Evolutionary conservation across 2,888 invertebrate species (phyloP).

Genomic region (Dryobotodes eremita): DNA sequence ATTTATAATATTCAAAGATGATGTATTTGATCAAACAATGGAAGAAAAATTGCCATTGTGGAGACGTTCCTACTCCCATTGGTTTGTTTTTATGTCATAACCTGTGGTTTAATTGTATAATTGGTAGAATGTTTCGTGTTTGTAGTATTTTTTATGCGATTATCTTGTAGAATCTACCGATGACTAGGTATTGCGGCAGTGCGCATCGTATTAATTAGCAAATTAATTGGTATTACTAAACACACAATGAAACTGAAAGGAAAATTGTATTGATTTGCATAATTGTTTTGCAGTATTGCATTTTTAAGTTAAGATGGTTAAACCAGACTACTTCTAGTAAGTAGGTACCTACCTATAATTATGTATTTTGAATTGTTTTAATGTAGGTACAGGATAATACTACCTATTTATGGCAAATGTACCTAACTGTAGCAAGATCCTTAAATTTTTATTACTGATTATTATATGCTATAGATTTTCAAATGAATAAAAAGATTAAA

Average conservation of each 20-base stretch:
- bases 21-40: constrained; percentile 65
- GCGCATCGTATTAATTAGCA: constrained; percentile 41
- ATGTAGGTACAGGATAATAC: background rate
- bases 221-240: constrained; percentile 49
- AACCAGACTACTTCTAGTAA: constrained; percentile 14
- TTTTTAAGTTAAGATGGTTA: constrained; percentile 10
- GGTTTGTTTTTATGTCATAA: constrained; percentile 67
- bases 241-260: constrained; percentile 40
- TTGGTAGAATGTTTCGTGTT: constrained; percentile 76
- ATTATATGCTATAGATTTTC: too few relatives aligned
- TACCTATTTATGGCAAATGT: background rate
- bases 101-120: constrained; percentile 71
- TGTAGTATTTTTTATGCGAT: constrained; percentile 53
- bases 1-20: constrained; percentile 45
- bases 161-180: constrained; percentile 44
- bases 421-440: background rate
- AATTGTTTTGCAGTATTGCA: constrained; percentile 29
- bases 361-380: background rate
- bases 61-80: constrained; percentile 56
- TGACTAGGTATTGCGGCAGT: constrained; percentile 48
- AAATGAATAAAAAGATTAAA: background rate
- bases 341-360: background rate
- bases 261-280: constrained; percentile 49
- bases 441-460: background rate
- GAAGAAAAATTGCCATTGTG: constrained; percentile 67